Conservation (phyloP, 30 jellyfish, hydroid and myxozoan genomes). For the Hydractinia echinata region DNA sequence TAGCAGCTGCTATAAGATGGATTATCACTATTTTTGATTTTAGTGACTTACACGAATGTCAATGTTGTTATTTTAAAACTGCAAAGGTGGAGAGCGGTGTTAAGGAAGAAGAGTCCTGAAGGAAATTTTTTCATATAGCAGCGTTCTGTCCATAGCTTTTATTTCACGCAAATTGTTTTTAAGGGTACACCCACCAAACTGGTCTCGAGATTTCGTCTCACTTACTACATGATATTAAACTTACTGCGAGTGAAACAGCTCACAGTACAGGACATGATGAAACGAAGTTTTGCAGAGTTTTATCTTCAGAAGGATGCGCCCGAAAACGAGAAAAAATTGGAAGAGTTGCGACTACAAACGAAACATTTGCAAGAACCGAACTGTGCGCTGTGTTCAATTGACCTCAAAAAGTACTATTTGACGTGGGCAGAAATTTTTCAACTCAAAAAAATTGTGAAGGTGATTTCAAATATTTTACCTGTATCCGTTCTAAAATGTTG, state of each 20-base stretch:
- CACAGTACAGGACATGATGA: conserved; percentile 95
- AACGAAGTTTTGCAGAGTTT: conserved; percentile 92
- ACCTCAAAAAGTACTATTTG: conserved; percentile 56
- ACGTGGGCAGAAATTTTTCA: conserved; percentile 71
- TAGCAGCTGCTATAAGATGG: too few species aligned
- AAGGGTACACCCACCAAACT: conserved; percentile 91
- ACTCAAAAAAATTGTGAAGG: conserved; percentile 63
- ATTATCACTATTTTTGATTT: too few species aligned
- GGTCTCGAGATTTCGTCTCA: conserved; percentile 81
- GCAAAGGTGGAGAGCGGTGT: too few species aligned
- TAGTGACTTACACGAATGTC: too few species aligned
- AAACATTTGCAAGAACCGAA: conserved; percentile 40
- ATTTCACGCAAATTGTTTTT: neutral
- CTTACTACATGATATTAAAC: conserved; percentile 90
- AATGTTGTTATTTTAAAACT: too few species aligned
- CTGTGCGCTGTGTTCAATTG: conserved; percentile 61
- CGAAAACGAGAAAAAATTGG: conserved; percentile 52
- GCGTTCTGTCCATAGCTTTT: too few species aligned
- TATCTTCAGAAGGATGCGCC: conserved; percentile 85
- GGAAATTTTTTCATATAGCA: too few species aligned
- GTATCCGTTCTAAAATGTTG: neutral
- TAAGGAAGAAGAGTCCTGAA: too few species aligned
- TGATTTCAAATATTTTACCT: neutral
- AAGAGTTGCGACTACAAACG: conserved; percentile 36
- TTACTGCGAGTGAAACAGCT: conserved; percentile 82